These are phyloP conservation scores for Leptarthrus brevirostris DNA, from an alignment of 2,888 invertebrate genomes.

Conservation along the genomic window DNA sequence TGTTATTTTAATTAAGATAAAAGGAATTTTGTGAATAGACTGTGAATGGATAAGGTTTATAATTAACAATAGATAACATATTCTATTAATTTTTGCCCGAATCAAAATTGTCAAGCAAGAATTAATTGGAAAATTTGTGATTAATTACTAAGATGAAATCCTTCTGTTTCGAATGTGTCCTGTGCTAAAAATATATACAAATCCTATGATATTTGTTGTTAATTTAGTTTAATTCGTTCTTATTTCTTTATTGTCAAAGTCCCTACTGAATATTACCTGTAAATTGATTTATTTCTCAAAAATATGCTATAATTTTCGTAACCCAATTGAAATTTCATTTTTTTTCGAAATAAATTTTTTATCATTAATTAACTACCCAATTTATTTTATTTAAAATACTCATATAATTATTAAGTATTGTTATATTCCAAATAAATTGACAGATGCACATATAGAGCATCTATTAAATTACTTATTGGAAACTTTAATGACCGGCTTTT, in stretches of 20 bases:
- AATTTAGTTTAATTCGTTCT: not conserved
- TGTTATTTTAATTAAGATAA: conserved; percentile 28
- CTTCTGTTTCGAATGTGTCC: conserved; percentile 14
- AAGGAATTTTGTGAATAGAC: conserved; percentile 46
- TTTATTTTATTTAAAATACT: no score
- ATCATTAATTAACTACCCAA: no score
- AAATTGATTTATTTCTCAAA: no score
- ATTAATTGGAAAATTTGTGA: not conserved
- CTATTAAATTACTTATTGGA: no score
- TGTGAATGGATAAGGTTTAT: conserved; percentile 25
- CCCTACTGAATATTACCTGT: no score
- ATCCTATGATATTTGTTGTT: not conserved
- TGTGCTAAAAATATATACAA: conserved; percentile 4
- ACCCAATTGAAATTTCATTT: no score
- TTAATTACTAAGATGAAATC: not conserved
- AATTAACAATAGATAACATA: not conserved
- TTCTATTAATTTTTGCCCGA: not conserved
- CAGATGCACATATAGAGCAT: no score
- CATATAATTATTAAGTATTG: no score
- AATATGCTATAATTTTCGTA: no score
- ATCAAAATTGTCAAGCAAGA: not conserved
- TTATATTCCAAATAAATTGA: no score
- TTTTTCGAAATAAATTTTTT: no score
- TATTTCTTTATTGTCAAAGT: not conserved
- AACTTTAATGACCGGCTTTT: no score